phyloP scores from a whole-genome alignment of 2,113 vertebrate genomes.

The human region DNA sequence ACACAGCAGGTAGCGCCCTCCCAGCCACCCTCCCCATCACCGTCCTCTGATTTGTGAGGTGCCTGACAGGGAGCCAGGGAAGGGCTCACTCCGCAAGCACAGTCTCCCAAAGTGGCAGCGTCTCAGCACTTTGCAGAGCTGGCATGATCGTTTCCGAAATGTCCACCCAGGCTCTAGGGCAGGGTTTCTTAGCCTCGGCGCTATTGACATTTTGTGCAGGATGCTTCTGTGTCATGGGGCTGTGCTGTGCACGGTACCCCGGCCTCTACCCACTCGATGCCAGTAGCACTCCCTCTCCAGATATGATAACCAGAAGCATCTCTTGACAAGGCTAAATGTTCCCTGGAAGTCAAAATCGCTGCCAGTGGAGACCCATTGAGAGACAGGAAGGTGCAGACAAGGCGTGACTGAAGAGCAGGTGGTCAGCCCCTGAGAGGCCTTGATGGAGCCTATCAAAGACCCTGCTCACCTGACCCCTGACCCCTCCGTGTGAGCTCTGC shows the following conservation, averaged over 20 bases:
- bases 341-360: background rate
- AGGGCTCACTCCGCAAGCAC: background rate
- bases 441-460: rapidly evolving
- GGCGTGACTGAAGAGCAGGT: rapidly evolving
- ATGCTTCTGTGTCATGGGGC: rapidly evolving
- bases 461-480: background rate
- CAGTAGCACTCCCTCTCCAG: rapidly evolving
- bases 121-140: background rate
- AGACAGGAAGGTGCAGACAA: background rate
- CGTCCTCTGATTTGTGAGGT: rapidly evolving
- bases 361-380: rapidly evolving
- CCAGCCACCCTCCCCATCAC: rapidly evolving
- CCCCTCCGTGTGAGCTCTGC: rapidly evolving
- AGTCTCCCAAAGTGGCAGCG: rapidly evolving
- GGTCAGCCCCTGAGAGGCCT: background rate
- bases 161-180: rapidly evolving
- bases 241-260: rapidly evolving
- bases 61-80: background rate
- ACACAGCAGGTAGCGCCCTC: background rate
- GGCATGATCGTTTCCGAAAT: too few species aligned
- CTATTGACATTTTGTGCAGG: rapidly evolving
- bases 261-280: rapidly evolving
- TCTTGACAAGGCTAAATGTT: background rate
- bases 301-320: background rate
- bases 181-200: background rate